phyloP scores from a whole-genome alignment of 2,888 invertebrate species.

The Caenorhabditis doughertyi region DNA sequence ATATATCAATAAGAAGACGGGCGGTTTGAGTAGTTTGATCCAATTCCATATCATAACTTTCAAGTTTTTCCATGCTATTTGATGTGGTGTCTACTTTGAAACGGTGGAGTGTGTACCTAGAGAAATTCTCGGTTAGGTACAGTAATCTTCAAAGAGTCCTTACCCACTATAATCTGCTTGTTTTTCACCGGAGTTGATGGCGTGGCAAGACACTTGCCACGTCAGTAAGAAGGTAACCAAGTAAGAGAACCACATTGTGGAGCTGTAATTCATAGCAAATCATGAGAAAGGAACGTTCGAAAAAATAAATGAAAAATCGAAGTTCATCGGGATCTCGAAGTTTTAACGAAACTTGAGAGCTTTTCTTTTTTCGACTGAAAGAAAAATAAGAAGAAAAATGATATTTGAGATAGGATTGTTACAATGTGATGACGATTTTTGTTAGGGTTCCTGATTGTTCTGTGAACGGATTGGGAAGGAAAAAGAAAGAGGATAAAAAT shows the following conservation, averaged over 20 bases:
- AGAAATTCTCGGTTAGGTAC: too few species aligned
- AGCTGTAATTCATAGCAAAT: too few species aligned
- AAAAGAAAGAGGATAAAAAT: not conserved
- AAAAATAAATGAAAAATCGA: not conserved
- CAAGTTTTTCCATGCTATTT: constrained; percentile 53
- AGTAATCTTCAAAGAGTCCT: not conserved
- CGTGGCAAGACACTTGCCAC: not conserved
- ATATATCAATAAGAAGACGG: constrained; percentile 76
- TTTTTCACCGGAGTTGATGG: constrained; percentile 1
- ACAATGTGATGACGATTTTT: too few species aligned
- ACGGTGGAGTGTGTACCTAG: constrained; percentile 46
- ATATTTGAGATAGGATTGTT: not conserved
- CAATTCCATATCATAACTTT: constrained; percentile 48
- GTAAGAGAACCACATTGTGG: constrained; percentile 1
- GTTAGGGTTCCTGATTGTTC: too few species aligned
- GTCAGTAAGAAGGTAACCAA: not conserved
- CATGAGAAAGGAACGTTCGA: too few species aligned
- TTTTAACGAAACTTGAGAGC: not conserved
- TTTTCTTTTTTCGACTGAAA: not conserved
- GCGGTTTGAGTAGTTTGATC: constrained; percentile 46
- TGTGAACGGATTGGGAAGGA: not conserved
- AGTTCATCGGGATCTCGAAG: not conserved
- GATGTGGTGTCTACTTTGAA: constrained; percentile 50
- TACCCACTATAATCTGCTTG: constrained; percentile 5
- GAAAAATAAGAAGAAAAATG: not conserved